phyloP scores from a whole-genome alignment of 2,888 invertebrate species.

The Dasypolia templi region DNA sequence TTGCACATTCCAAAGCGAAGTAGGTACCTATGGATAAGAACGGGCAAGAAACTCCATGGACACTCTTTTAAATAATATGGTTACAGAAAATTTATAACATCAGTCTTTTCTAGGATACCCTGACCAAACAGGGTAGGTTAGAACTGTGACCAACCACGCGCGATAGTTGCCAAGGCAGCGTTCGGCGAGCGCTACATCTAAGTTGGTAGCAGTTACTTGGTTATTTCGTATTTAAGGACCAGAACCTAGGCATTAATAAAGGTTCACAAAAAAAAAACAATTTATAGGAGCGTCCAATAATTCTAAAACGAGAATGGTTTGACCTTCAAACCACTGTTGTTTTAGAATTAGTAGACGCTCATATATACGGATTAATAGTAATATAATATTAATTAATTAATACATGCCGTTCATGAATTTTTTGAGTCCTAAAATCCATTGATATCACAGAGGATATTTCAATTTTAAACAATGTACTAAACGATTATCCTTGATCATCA shows the following conservation, averaged over 20 bases:
- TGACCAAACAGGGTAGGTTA: not conserved
- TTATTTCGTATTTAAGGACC: not conserved
- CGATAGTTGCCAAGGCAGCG: not conserved
- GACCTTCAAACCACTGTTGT: too few relatives aligned
- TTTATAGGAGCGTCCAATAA: too few relatives aligned
- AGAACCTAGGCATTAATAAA: not conserved
- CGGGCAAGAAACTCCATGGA: too few relatives aligned
- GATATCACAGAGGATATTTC: not conserved
- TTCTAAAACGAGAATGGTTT: not conserved
- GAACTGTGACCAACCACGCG: not conserved
- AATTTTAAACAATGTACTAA: conserved; percentile 9
- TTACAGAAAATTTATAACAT: too few relatives aligned
- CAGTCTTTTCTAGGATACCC: too few relatives aligned
- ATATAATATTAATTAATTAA: too few relatives aligned
- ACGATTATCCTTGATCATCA: not conserved
- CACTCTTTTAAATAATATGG: too few relatives aligned
- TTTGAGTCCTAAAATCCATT: not conserved
- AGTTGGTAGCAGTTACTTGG: not conserved
- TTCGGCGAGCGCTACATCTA: not conserved
- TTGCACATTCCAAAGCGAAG: too few relatives aligned
- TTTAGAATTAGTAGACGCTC: too few relatives aligned
- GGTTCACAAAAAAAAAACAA: not conserved
- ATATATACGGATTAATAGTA: too few relatives aligned
- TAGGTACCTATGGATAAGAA: too few relatives aligned
- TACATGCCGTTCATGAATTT: not conserved